These are phyloP conservation scores for Proctacanthus coquilletti DNA, from an alignment of 1,140 invertebrate genomes.

Conservation along the genomic window DNA sequence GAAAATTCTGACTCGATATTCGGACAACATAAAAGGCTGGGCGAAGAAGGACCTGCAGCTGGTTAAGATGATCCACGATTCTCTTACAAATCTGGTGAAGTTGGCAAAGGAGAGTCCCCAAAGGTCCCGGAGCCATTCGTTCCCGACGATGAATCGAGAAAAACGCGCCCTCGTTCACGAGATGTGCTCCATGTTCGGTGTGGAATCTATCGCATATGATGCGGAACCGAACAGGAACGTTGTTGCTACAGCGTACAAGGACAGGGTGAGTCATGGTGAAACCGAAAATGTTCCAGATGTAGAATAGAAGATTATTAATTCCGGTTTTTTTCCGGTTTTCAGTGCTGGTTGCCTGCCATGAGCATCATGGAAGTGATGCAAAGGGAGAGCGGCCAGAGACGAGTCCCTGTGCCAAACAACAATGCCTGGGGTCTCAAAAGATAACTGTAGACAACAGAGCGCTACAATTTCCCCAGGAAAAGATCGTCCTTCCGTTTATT, in stretches of 20 bases:
- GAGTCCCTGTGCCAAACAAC: conserved; percentile 52
- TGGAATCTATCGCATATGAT: conserved; percentile 85
- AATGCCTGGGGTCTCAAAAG: conserved; percentile 30
- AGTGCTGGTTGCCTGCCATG: conserved; percentile 74
- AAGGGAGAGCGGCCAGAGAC: conserved; percentile 59
- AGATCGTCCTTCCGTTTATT: no score
- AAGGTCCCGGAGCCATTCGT: conserved; percentile 72
- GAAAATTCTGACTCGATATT: conserved; percentile 68
- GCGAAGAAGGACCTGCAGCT: conserved; percentile 68
- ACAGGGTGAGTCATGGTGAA: conserved; percentile 38
- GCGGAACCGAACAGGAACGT: conserved; percentile 88
- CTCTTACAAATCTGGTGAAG: conserved; percentile 71
- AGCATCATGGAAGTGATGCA: conserved; percentile 64
- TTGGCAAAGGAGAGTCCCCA: conserved; percentile 77
- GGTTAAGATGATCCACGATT: conserved; percentile 71
- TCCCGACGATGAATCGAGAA: conserved; percentile 83
- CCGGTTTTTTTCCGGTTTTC: conserved; percentile 14
- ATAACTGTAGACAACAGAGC: conserved; percentile 13
- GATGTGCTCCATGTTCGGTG: conserved; percentile 86
- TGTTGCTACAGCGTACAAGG: conserved; percentile 75
- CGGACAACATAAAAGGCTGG: conserved; percentile 72
- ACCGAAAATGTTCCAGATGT: background rate
- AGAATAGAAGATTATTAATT: conserved; percentile 1
- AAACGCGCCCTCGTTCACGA: conserved; percentile 84
- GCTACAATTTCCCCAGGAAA: no score